A percentile compares a stretch with the other conserved stretches of the same genome.
phyloP scores from a whole-genome alignment of 2,797 vertebrate species.

The Leucoraja ocellata region DNA sequence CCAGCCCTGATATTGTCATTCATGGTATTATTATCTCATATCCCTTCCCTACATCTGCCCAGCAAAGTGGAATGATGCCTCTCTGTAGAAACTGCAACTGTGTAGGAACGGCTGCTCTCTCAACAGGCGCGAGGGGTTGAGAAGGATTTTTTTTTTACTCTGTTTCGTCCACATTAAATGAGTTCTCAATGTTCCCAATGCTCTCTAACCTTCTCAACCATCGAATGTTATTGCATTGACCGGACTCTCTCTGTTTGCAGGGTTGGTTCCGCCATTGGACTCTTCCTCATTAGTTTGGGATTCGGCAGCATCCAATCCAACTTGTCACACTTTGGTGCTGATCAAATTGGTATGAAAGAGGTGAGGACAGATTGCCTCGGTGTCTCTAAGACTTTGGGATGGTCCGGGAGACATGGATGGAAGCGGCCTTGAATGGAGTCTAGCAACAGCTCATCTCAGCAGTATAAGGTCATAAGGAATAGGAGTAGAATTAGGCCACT shows the following conservation, averaged over 20 bases:
- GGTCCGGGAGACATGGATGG: background rate
- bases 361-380: background rate
- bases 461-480: background rate
- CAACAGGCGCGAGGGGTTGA: background rate
- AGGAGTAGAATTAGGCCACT: too few species aligned
- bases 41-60: background rate
- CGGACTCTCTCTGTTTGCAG: constrained; percentile 11
- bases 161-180: background rate
- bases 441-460: background rate
- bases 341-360: constrained; percentile 1
- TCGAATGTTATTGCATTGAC: background rate
- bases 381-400: background rate
- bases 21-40: background rate
- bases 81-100: background rate
- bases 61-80: too few species aligned
- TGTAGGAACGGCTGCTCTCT: background rate
- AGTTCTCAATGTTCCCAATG: background rate
- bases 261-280: background rate
- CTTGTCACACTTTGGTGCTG: constrained; percentile 24
- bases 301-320: constrained; percentile 1
- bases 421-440: background rate
- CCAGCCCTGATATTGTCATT: background rate
- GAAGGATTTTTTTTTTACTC: background rate
- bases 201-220: background rate
- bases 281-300: background rate